Percentiles rank a stretch among this genome's conserved stretches.
Evolutionary conservation across 2,113 vertebrate species (phyloP).

Genomic region (Gnathonemus echidnorhynchus): DNA sequence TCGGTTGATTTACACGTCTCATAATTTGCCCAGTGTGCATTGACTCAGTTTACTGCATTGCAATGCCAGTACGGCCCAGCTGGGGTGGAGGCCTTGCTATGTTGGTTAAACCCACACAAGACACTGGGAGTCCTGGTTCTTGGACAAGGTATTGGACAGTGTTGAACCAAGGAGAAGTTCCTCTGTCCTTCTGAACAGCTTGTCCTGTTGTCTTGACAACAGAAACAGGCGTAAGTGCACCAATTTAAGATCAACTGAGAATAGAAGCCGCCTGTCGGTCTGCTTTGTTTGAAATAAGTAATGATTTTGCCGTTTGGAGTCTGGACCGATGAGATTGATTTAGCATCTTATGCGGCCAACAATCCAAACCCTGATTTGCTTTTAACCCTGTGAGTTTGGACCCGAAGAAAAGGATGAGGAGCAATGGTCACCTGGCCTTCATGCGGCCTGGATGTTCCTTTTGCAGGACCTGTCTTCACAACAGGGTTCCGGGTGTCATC

Average conservation of each 20-base stretch:
- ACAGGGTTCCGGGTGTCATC: background rate
- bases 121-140: background rate
- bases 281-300: background rate
- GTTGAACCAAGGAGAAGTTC: background rate
- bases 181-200: background rate
- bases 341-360: background rate
- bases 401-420: background rate
- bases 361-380: background rate
- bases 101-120: background rate
- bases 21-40: background rate
- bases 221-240: background rate
- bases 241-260: background rate
- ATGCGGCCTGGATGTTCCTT: background rate
- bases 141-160: background rate
- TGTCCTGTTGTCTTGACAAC: background rate
- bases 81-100: background rate
- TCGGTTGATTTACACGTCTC: background rate
- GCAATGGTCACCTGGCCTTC: background rate
- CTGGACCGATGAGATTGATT: background rate
- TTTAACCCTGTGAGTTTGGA: background rate
- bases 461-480: background rate
- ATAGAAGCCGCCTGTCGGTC: background rate
- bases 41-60: background rate
- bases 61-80: background rate
- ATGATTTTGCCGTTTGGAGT: background rate